Evolutionary conservation across 2,888 invertebrate genomes (phyloP).

Genomic region (Loripinus fragilis): DNA sequence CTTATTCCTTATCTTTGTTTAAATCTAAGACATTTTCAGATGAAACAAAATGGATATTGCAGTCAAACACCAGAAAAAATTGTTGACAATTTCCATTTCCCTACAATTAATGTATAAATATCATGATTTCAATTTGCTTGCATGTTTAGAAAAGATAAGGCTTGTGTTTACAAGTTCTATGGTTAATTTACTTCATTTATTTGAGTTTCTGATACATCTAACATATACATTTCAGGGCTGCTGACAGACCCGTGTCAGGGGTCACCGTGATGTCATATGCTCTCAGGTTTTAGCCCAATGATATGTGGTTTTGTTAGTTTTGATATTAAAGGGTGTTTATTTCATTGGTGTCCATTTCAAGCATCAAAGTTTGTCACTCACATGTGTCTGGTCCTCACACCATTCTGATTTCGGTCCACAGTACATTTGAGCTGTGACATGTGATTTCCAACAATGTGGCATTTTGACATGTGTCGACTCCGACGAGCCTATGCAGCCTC

Average conservation of each 20-base stretch:
- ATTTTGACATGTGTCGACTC: too few species aligned
- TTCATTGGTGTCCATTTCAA: constrained; percentile 28
- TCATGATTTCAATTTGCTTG: constrained; percentile 22
- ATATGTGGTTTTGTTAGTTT: constrained; percentile 43
- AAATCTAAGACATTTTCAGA: constrained; percentile 1
- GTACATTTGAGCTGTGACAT: too few species aligned
- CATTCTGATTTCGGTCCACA: too few species aligned
- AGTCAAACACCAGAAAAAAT: not conserved
- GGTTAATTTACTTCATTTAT: constrained; percentile 56
- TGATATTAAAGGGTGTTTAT: constrained; percentile 54
- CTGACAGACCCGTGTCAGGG: constrained; percentile 56
- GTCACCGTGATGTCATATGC: constrained; percentile 61
- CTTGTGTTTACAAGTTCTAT: constrained; percentile 46
- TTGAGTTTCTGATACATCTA: constrained; percentile 49
- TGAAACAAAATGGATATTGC: not conserved
- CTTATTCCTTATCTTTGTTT: not conserved
- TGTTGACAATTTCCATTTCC: constrained; percentile 4
- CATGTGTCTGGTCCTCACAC: constrained; percentile 54
- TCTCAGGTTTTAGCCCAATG: constrained; percentile 54
- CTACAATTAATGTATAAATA: constrained; percentile 18
- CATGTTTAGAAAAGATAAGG: constrained; percentile 43
- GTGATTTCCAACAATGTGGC: too few species aligned
- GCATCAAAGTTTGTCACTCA: not conserved
- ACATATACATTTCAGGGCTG: constrained; percentile 51
- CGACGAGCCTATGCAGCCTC: too few species aligned